Percentiles rank a stretch among this genome's conserved stretches.
Conservation (phyloP, 2,797 vertebrate species). For the Diplodus sargus region DNA sequence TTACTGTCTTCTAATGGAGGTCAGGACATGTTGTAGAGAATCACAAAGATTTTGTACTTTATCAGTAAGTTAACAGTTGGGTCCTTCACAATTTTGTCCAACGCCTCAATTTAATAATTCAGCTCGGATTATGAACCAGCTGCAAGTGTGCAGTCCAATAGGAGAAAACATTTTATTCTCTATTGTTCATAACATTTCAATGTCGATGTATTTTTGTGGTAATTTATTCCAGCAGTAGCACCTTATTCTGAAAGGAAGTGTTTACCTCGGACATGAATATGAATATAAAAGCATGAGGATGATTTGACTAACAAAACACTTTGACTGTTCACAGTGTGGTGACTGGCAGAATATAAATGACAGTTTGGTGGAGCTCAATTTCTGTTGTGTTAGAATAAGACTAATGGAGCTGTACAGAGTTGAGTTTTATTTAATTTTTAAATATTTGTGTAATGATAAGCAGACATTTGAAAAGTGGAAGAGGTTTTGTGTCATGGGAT, state of each 20-base stretch:
- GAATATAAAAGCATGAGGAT: conserved; percentile 11
- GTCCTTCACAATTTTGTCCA: not conserved
- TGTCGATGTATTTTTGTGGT: conserved; percentile 20
- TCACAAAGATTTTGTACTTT: not conserved
- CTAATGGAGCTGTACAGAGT: conserved; percentile 62
- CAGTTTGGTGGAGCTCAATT: not conserved
- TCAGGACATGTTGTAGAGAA: not conserved
- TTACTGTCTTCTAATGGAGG: not conserved
- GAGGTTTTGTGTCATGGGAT: conserved; percentile 24
- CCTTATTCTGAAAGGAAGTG: conserved; percentile 41
- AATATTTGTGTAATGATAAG: conserved; percentile 24
- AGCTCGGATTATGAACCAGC: conserved; percentile 3
- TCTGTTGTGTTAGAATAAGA: conserved; percentile 29
- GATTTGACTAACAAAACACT: conserved; percentile 62
- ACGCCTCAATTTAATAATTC: not conserved
- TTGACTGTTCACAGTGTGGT: not conserved
- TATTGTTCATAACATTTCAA: conserved; percentile 17
- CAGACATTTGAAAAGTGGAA: conserved; percentile 24
- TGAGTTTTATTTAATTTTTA: conserved; percentile 19
- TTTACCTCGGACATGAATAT: conserved; percentile 47
- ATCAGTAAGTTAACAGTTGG: not conserved
- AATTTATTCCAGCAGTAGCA: conserved; percentile 39
- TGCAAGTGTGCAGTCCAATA: not conserved
- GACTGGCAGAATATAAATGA: conserved; percentile 31
- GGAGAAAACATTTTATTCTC: not conserved